phyloP scores from a whole-genome alignment of 2,888 invertebrate genomes.

The Aquatica leii region DNA sequence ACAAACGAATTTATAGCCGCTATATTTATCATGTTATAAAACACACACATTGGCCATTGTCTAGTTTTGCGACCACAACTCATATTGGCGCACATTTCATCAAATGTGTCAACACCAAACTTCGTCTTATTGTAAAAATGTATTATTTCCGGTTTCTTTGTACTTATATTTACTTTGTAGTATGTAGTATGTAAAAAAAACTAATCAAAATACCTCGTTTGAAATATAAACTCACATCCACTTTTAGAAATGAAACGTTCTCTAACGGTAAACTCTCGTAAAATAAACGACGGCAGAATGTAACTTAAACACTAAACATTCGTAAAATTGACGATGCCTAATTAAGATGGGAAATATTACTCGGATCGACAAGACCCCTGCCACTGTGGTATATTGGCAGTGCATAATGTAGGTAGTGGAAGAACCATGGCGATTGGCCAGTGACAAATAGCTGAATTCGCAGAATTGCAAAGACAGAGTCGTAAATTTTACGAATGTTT shows the following conservation, averaged over 20 bases:
- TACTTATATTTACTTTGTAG: no score
- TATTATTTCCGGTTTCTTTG: no score
- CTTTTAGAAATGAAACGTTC: conserved; percentile 3
- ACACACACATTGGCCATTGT: no score
- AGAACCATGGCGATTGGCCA: no score
- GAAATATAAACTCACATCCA: conserved; percentile 1
- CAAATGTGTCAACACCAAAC: no score
- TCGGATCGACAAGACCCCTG: conserved; percentile 4
- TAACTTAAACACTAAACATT: conserved; percentile 5
- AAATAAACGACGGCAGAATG: not conserved
- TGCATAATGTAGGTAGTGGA: conserved; percentile 8
- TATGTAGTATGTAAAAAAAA: conserved; percentile 5
- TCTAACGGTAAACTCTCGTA: conserved; percentile 3
- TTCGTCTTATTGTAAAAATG: no score
- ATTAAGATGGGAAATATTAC: not conserved
- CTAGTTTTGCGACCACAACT: no score
- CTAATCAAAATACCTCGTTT: conserved; percentile 1
- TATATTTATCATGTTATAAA: no score
- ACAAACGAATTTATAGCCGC: no score
- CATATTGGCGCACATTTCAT: no score
- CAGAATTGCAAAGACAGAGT: not conserved
- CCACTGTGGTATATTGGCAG: conserved; percentile 2
- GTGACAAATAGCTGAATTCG: conserved; percentile 4
- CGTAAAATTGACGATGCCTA: conserved; percentile 8
- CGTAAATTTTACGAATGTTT: conserved; percentile 8